phyloP scores from a whole-genome alignment of 2,113 vertebrate genomes.

The Xiphophorus couchianus region DNA sequence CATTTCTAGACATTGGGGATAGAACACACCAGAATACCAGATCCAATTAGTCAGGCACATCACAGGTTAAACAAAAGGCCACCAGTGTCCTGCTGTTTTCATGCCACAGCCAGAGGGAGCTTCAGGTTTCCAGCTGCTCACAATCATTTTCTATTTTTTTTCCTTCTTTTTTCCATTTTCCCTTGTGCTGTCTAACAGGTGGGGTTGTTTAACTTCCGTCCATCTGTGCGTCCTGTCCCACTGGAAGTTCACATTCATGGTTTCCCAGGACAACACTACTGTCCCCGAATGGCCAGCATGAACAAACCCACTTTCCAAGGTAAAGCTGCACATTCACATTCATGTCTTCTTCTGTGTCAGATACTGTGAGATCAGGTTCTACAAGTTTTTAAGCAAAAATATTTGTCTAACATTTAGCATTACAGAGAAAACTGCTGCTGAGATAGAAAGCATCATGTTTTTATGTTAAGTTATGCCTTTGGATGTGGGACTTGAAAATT shows the following conservation, averaged over 20 bases:
- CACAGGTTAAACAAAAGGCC: background rate
- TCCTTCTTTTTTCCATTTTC: background rate
- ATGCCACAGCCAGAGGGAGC: slow-evolving; percentile 73
- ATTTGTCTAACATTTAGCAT: no score
- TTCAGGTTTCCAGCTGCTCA: slow-evolving; percentile 68
- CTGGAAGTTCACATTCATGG: slow-evolving; percentile 97
- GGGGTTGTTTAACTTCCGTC: slow-evolving; percentile 98
- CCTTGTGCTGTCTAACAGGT: slow-evolving; percentile 77
- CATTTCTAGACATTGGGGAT: slow-evolving; percentile 58
- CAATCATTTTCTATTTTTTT: slow-evolving; percentile 43
- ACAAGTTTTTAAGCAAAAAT: background rate
- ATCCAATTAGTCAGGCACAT: slow-evolving; percentile 4
- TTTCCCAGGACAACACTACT: slow-evolving; percentile 98
- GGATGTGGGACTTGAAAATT: background rate
- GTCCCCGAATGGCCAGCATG: slow-evolving; percentile 99
- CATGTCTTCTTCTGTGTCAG: background rate
- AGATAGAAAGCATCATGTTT: background rate
- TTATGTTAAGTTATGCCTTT: background rate
- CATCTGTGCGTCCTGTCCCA: slow-evolving; percentile 96
- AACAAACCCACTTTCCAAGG: slow-evolving; percentile 97
- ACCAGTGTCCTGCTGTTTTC: slow-evolving; percentile 21
- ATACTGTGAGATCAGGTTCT: background rate
- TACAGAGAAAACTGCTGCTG: no score
- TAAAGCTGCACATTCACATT: background rate
- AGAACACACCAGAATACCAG: slow-evolving; percentile 9